phyloP scores from a whole-genome alignment of 2,888 invertebrate species.

The Teleiodes luculella region DNA sequence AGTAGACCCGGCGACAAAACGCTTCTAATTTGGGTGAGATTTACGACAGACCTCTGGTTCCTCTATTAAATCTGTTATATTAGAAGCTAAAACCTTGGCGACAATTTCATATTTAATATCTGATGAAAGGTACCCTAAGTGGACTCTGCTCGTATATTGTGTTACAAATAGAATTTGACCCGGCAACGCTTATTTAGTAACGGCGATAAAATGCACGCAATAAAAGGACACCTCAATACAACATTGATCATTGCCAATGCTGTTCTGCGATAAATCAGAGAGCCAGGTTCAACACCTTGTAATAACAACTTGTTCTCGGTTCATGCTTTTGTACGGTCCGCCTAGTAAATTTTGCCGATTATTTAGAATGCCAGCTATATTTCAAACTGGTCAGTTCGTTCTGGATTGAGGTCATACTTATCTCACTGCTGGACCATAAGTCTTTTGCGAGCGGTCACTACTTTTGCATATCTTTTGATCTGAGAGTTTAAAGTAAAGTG shows the following conservation, averaged over 20 bases:
- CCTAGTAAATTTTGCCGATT: slow-evolving; percentile 51
- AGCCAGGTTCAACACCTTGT: slow-evolving; percentile 69
- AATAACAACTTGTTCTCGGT: slow-evolving; percentile 60
- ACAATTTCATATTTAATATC: slow-evolving; percentile 29
- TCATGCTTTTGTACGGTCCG: slow-evolving; percentile 45
- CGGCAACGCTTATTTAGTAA: slow-evolving; percentile 43
- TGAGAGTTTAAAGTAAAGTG: neutral
- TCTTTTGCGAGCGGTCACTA: slow-evolving; percentile 36
- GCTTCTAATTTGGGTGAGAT: slow-evolving; percentile 27
- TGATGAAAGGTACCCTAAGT: slow-evolving; percentile 9
- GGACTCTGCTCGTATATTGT: slow-evolving; percentile 15
- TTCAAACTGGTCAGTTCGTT: slow-evolving; percentile 49
- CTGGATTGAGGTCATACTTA: slow-evolving; percentile 56
- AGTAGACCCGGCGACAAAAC: slow-evolving; percentile 17
- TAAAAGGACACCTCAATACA: slow-evolving; percentile 55
- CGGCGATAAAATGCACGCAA: slow-evolving; percentile 47
- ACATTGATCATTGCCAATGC: slow-evolving; percentile 63
- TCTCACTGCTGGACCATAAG: slow-evolving; percentile 47
- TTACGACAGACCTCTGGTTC: slow-evolving; percentile 26
- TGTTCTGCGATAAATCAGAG: slow-evolving; percentile 63
- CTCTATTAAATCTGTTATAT: slow-evolving; percentile 23
- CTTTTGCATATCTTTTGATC: slow-evolving; percentile 42
- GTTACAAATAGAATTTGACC: slow-evolving; percentile 30
- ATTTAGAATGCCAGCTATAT: slow-evolving; percentile 54
- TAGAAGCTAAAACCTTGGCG: slow-evolving; percentile 27